Evolutionary conservation across 1,140 invertebrate genomes (phyloP), one percentile per base, ranked within the genome.

Genomic region (Drosophila eugracilis): DNA sequence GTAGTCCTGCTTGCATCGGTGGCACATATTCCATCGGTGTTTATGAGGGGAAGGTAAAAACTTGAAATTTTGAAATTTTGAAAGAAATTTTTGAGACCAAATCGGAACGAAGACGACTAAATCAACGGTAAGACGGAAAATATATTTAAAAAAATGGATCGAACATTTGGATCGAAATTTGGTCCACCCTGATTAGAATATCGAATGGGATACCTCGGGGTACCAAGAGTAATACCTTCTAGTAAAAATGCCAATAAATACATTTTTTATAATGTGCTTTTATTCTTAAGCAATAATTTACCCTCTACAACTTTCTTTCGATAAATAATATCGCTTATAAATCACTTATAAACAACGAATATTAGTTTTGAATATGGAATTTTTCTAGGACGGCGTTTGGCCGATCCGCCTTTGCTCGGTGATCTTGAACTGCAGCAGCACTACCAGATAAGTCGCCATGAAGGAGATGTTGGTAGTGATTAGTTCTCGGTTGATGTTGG

Each of bases 381-480:
- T 3, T 12, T 0, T 12, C 17, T 53, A 34, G 14, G 66, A 4
- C 4, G 57, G 59, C 0, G 54, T n/a, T n/a, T 65, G 60, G 0
- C 28, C 17, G 12, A 65, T 65, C 24, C 83, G 53, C 1, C 90
- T 49, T 52, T 91, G 90, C 36, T 91, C 90, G 0, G 93, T 93
- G 22, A 94, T 81, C 66, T 94, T 94, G 69, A 95, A 95, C 84
- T 95, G 94, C 91, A 95, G 93, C 65, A 95, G 73, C 28, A 95
- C 94, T 12, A 95, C 94, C 54, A 95, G 86, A 78, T 95, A 95
- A 1, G 94, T 95, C 14, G 93, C 94, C 92, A 95, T 94, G 60
- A 94, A 94, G 0, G 94, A 94, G 26, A 95, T 92, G 44, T 94
- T 94, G 45, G 94, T 93, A 53, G 94, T 93, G 70, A 95, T 94